phyloP scores from a whole-genome alignment of 2,797 vertebrate genomes.

The Hybognathus amarus region DNA sequence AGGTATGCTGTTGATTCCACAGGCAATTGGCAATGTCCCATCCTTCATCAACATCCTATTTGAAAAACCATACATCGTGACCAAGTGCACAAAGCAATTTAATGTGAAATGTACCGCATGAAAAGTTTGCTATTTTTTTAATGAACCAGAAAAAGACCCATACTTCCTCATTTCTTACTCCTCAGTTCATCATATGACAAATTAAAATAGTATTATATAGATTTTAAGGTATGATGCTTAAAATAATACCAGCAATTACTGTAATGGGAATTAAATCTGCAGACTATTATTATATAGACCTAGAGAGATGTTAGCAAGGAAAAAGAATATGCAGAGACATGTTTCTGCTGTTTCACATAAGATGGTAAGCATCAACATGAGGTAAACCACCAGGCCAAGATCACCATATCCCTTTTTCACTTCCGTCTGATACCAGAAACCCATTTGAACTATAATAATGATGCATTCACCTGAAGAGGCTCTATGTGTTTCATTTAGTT shows the following conservation, averaged over 20 bases:
- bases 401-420: constrained; percentile 7
- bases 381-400: neutral
- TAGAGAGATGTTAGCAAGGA: neutral
- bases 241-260: neutral
- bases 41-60: neutral
- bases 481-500: neutral
- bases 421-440: neutral
- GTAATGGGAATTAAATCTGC: neutral
- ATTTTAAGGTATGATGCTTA: neutral
- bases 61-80: neutral
- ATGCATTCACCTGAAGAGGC: neutral
- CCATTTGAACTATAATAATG: neutral
- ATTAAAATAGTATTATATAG: neutral
- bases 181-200: neutral
- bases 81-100: neutral
- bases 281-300: neutral
- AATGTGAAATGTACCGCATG: neutral
- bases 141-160: neutral
- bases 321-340: neutral
- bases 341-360: neutral
- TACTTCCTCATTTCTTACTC: neutral
- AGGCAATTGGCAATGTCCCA: neutral
- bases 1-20: neutral
- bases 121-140: neutral
- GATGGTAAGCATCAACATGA: neutral